Base-by-base conservation (phyloP, 2,888 invertebrate genomes). In the Leptinotarsa haldemani region DNA sequence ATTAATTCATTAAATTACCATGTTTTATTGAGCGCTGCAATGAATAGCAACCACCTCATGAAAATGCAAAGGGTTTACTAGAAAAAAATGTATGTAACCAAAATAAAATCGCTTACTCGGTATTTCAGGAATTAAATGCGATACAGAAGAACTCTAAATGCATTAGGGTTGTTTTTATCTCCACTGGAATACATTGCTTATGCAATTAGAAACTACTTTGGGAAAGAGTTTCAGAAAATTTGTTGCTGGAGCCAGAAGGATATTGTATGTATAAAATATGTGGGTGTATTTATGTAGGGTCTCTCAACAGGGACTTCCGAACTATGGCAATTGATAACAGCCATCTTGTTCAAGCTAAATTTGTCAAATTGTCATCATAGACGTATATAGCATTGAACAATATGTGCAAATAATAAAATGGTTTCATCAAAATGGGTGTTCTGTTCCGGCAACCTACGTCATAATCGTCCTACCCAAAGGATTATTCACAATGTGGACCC, bases 71-170 rank as follows among this genome's bases (percentile, higher is more conserved):
- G 30, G 5, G 61, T 15, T 30, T 30, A n/a, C 30, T 16, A 12
- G 20, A 13, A 30, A 61, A 61, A 61, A 61, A 61, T 30, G 3
- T 4, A 30, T 61, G 61, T 30, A 30, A 5, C 61, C 30, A 61
- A 7, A 30, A 30, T 61, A 25, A 30, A 61, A 61, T 13, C 30
- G 16, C 61, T 61, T 4, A 61, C 25, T 61, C 15, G 30, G 13
- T 30, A 61, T 61, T 56, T n/a, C 61, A 61, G 30, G 30, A 61
- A 61, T 12, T 61, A 16, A 61, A 61, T 4, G 61, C 12, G 61
- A 61, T 61, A 30, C 61, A 30, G 25, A 61, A 61, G 61, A 61
- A 61, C 30, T 61, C 30, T 30, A 25, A 30, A 25, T 16, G 30
- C 30, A 22, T 22, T 56, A 13, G 20, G 56, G 20, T 20, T 61